Evolutionary conservation across 2,888 invertebrate genomes (phyloP).

Genomic region (Hyppa rectilinea): DNA sequence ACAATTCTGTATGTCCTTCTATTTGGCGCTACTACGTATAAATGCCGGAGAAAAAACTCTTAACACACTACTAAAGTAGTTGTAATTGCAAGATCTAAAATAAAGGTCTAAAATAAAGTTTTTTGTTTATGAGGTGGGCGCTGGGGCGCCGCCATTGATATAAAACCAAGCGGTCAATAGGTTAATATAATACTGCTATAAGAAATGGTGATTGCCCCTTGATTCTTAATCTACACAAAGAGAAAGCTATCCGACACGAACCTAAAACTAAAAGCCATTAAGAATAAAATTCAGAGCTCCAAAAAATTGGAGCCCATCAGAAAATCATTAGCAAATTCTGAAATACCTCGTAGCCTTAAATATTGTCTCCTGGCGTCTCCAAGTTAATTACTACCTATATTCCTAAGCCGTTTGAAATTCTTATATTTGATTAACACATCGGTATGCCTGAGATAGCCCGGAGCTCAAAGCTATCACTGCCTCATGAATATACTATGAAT

Average conservation of each 20-base stretch:
- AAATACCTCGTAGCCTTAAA: conserved; percentile 4
- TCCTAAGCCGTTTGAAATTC: conserved; percentile 40
- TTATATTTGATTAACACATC: conserved; percentile 62
- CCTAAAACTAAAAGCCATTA: conserved; percentile 3
- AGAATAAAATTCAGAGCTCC: background rate
- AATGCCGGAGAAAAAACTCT: too few relatives aligned
- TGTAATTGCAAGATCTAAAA: too few relatives aligned
- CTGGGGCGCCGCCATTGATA: too few relatives aligned
- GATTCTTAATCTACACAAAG: background rate
- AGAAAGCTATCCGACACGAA: background rate
- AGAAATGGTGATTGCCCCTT: too few relatives aligned
- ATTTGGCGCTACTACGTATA: too few relatives aligned
- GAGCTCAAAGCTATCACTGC: conserved; percentile 48
- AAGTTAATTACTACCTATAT: conserved; percentile 45
- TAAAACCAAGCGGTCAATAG: too few relatives aligned
- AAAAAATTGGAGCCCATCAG: conserved; percentile 26
- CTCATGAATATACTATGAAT: conserved; percentile 65
- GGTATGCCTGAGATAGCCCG: conserved; percentile 49
- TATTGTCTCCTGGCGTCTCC: background rate
- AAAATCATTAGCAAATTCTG: conserved; percentile 37
- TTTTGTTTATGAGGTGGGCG: too few relatives aligned
- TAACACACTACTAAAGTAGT: too few relatives aligned
- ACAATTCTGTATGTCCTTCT: too few relatives aligned
- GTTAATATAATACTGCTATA: too few relatives aligned
- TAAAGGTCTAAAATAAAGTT: too few relatives aligned